Percentiles rank a stretch among this genome's conserved stretches.
Evolutionary conservation across 1,140 invertebrate species (phyloP).

Genomic region (Hestina assimilis): DNA sequence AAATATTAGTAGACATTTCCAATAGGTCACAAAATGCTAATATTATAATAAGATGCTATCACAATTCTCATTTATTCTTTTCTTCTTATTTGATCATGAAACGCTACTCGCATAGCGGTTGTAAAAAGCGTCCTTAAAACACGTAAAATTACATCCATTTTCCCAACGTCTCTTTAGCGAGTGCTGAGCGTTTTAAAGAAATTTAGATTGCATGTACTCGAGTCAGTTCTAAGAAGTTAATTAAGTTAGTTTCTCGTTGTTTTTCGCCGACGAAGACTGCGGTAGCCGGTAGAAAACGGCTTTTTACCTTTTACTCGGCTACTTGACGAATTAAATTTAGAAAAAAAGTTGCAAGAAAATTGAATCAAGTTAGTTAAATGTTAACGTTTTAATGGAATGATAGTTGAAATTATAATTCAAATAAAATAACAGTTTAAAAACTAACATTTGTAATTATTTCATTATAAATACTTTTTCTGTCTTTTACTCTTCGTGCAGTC

Average conservation of each 20-base stretch:
- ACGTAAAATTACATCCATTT: slow-evolving; percentile 2
- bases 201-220: slow-evolving; percentile 21
- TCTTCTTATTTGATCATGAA: no score
- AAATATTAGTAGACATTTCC: no score
- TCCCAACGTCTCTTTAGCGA: slow-evolving; percentile 6
- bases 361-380: background rate
- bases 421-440: background rate
- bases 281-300: slow-evolving; percentile 3
- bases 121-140: background rate
- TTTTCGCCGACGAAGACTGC: slow-evolving; percentile 14
- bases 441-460: no score
- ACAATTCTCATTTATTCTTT: no score
- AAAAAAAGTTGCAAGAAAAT: slow-evolving; percentile 5
- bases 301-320: slow-evolving; percentile 11
- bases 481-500: no score
- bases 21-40: no score
- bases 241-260: slow-evolving; percentile 24
- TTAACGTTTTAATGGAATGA: no score
- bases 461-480: no score
- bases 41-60: no score
- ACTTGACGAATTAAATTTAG: slow-evolving; percentile 19
- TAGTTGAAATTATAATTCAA: no score
- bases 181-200: slow-evolving; percentile 15
- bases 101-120: background rate
- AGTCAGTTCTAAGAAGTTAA: slow-evolving; percentile 23